Evolutionary conservation across 2,113 vertebrate genomes (phyloP).

Genomic region (Corynorhinus townsendii): DNA sequence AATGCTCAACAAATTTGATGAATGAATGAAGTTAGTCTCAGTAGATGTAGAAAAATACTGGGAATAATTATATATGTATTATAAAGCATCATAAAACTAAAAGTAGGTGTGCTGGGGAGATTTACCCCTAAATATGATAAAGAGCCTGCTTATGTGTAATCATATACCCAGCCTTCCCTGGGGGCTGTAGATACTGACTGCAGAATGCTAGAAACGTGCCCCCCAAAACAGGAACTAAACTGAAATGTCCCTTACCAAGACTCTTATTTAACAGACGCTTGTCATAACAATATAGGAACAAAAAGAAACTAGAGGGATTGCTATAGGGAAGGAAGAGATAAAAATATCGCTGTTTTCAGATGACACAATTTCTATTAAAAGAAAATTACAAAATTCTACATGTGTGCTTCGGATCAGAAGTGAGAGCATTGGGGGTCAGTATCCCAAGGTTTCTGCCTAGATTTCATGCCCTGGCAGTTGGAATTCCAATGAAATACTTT

Average conservation of each 20-base stretch:
- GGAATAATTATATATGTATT: background rate
- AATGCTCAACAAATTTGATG: background rate
- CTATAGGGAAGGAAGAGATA: slow-evolving; percentile 71
- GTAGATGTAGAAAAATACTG: background rate
- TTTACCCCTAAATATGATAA: background rate
- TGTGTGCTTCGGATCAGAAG: slow-evolving; percentile 13
- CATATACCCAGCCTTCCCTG: background rate
- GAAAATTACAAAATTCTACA: slow-evolving; percentile 50
- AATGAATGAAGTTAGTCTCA: background rate
- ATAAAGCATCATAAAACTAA: background rate
- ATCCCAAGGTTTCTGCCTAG: background rate
- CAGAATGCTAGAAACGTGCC: background rate
- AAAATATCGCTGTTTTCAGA: slow-evolving; percentile 64
- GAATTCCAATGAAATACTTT: background rate
- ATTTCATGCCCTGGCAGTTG: background rate
- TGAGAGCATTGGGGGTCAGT: background rate
- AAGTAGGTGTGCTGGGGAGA: background rate
- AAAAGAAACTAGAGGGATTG: slow-evolving; percentile 61
- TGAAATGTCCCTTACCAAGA: slow-evolving; percentile 47
- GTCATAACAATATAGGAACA: slow-evolving; percentile 72
- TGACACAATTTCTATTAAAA: slow-evolving; percentile 71
- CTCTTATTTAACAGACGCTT: slow-evolving; percentile 64
- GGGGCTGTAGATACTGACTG: background rate
- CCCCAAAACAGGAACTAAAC: slow-evolving; percentile 64
- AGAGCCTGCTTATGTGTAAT: background rate